Base-by-base conservation (phyloP, 2,888 invertebrate genomes). In the Ophraella communa region DNA sequence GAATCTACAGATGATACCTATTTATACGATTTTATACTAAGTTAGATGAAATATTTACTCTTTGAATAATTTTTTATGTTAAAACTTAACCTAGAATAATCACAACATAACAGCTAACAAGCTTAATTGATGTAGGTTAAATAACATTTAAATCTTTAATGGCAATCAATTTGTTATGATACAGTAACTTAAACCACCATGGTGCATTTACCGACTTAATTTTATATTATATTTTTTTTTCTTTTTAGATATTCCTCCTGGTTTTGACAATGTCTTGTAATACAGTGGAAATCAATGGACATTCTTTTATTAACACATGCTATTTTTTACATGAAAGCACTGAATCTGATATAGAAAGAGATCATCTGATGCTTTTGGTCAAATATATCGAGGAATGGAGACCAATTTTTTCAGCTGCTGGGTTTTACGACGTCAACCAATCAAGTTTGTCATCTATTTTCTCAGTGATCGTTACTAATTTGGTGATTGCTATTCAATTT, bases 361-460 rank as follows among this genome's bases (percentile, higher is more conserved):
- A 63, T 1, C 54, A 60, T n/a, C 49, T 68, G 10, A 18, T 65
- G 24, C 49, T 59, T 8, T 45, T 68, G 14, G 68, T 55, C 2
- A 33, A 51, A 17, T 65, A 63, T 35, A 61, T 55, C 5, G 54
- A 65, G n/a, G 35, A 61, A 18, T 65, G 68, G 68, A 33, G 45
- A 30, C 68, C 68, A 14, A 57, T 42, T 23, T 64, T 68, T 55
- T 58, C 68, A n/a, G 68, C 68, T 1, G 63, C 53, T 10, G 68
- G 64, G 17, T 68, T 65, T 39, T 68, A 55, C 27, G 52, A 63
- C 11, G 61, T 68, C 14, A 65, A 68, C 17, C 65, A 65, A 39
- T 45, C 57, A 1, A 61, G 52, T 17, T 21, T 66, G 21, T 56
- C 56, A 1, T 24, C 56, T 5, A 63, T 66, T 30, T 66, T 63